phyloP scores from a whole-genome alignment of 2,888 invertebrate genomes.

The Portevinia maculata region DNA sequence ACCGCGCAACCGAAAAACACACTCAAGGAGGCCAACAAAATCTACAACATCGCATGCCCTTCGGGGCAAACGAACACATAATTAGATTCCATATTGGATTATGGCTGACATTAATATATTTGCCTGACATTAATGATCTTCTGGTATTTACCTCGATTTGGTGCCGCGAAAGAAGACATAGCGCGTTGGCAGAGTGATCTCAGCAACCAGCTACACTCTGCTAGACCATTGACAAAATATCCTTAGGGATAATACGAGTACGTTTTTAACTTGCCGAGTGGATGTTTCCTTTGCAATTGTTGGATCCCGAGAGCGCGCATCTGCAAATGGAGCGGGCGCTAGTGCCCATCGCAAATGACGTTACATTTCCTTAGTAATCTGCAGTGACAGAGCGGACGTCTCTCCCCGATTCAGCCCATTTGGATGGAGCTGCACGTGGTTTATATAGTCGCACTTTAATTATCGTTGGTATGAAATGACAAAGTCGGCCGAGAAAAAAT shows the following conservation, averaged over 20 bases:
- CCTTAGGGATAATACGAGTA: conserved; percentile 68
- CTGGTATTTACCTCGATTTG: conserved; percentile 77
- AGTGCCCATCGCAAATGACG: conserved; percentile 46
- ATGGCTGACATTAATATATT: conserved; percentile 77
- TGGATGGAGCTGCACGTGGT: conserved; percentile 12
- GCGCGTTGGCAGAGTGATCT: conserved; percentile 23
- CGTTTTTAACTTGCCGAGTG: background rate
- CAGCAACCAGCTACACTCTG: conserved; percentile 29
- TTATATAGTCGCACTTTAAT: conserved; percentile 51
- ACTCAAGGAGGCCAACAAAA: conserved; percentile 35
- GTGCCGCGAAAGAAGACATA: conserved; percentile 75
- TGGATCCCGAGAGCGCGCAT: conserved; percentile 37
- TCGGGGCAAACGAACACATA: conserved; percentile 74
- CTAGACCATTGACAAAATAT: conserved; percentile 71
- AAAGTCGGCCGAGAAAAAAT: conserved; percentile 15
- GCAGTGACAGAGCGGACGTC: conserved; percentile 16
- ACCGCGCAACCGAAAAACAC: conserved; percentile 66
- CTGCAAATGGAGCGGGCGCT: conserved; percentile 11
- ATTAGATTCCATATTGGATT: conserved; percentile 77
- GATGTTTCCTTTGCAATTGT: conserved; percentile 29
- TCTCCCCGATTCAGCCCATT: background rate
- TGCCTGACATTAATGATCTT: conserved; percentile 77
- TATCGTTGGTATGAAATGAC: conserved; percentile 64
- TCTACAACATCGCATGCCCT: conserved; percentile 56
- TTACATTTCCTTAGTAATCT: conserved; percentile 52